Base-by-base conservation (phyloP, 1,140 invertebrate genomes). In the Drosophila takahashii region DNA sequence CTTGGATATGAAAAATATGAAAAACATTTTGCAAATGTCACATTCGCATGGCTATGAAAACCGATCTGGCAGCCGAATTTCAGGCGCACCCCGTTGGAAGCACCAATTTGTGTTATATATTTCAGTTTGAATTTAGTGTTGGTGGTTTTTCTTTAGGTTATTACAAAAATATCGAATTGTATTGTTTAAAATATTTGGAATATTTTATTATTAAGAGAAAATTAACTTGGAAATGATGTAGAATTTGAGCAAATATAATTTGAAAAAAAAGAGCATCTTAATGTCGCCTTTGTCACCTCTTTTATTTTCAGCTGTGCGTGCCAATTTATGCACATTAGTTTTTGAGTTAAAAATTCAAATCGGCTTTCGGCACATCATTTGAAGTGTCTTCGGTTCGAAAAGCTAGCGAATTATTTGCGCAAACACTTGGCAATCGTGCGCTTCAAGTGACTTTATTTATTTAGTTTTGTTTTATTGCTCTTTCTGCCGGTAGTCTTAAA, bases 1-100 rank as follows among this genome's bases (percentile, higher is more conserved):
- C 60, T 51, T 36, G 32, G 54, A 57, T 70, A 27, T 70, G 64
- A 70, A 26, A 70, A 70, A 70, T 70, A 70, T 70, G 65, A 70
- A 71, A 71, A 71, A 71, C 67, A 71, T 71, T 70, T 71, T 71
- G 64, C 52, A 71, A 71, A 71, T 71, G 67, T 71, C 67, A 70
- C 67, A 71, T 57, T 71, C 67, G 67, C 67, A 71, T 71, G 36
- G 67, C 39, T 34, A 48, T 51, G 67, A 47, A 71, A 71, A 71
- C 67, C 64, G 67, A 71, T 71, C 64, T 71, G 50, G 27, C 41
- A 48, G 41, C 50, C 51, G 70, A 70, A 71, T 71, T 57, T 71
- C 51, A 48, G 67, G 51, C 67, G 34, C 67, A 70, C 67, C 67
- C 51, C 51, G 41, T 48, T 56, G 18, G 39, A 69, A 70, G 44